phyloP scores from a whole-genome alignment of 2,797 vertebrate species.

The Urosaurus nigricauda region DNA sequence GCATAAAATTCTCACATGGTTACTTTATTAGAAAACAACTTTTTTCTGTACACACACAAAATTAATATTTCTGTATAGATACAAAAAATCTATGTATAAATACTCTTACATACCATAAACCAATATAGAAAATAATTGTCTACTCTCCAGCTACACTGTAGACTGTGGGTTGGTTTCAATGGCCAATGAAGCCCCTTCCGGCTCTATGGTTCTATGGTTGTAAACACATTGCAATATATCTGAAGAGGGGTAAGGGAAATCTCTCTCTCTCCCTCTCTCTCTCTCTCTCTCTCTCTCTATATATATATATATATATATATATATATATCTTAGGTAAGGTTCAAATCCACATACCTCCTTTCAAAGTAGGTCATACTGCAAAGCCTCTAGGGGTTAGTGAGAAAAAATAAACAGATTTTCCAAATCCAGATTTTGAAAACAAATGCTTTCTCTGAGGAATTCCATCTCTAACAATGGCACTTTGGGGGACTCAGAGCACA shows the following conservation, averaged over 20 bases:
- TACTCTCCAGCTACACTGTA: neutral
- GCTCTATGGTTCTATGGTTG: no score
- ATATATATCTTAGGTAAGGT: neutral
- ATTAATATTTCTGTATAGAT: no score
- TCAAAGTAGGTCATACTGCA: neutral
- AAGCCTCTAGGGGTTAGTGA: no score
- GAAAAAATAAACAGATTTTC: neutral
- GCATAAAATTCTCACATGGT: slow-evolving; percentile 3
- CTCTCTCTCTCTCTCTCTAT: no score
- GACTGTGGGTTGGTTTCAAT: neutral
- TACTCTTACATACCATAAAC: neutral
- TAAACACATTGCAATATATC: no score
- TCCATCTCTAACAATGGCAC: slow-evolving; percentile 7
- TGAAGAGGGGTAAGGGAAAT: neutral
- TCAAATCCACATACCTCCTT: neutral
- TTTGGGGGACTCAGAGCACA: neutral
- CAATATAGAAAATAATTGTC: neutral
- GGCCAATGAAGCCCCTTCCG: no score
- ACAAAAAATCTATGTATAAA: neutral
- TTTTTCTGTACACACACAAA: no score
- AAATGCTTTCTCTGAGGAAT: slow-evolving; percentile 8
- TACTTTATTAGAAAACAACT: no score
- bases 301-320: no score
- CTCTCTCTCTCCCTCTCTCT: no score
- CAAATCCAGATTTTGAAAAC: neutral